Evolutionary conservation across 1,140 invertebrate genomes (phyloP).

Genomic region (Chymomyza costata): DNA sequence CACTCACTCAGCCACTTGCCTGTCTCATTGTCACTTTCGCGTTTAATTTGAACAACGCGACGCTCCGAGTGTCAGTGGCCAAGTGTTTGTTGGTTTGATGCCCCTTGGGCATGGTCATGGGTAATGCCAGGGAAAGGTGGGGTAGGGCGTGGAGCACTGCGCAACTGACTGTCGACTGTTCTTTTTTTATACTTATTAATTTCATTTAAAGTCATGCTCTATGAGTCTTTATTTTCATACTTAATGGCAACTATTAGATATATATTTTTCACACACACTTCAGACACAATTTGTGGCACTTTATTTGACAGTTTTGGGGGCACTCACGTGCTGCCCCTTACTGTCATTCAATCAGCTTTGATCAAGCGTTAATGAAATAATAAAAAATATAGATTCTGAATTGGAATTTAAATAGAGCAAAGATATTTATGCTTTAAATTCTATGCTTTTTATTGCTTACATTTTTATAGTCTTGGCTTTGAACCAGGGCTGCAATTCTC

Average conservation of each 20-base stretch:
- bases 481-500: no score
- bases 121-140: no score
- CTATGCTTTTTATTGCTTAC: no score
- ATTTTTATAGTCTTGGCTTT: no score
- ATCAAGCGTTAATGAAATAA: constrained; percentile 35
- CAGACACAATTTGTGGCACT: background rate
- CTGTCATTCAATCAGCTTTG: constrained; percentile 34
- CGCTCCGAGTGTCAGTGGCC: constrained; percentile 9
- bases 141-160: background rate
- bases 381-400: no score
- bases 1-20: background rate
- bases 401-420: no score
- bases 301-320: background rate
- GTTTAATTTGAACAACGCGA: constrained; percentile 22
- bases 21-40: no score
- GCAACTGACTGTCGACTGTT: constrained; percentile 26
- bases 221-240: constrained; percentile 3
- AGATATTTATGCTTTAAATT: no score
- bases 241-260: no score
- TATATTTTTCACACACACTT: no score
- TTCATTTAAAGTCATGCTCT: constrained; percentile 41
- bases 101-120: no score
- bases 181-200: constrained; percentile 39
- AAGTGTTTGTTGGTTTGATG: no score
- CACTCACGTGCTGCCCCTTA: constrained; percentile 45